Base-by-base conservation (phyloP, 2,888 invertebrate genomes). In the Deilephila elpenor region DNA sequence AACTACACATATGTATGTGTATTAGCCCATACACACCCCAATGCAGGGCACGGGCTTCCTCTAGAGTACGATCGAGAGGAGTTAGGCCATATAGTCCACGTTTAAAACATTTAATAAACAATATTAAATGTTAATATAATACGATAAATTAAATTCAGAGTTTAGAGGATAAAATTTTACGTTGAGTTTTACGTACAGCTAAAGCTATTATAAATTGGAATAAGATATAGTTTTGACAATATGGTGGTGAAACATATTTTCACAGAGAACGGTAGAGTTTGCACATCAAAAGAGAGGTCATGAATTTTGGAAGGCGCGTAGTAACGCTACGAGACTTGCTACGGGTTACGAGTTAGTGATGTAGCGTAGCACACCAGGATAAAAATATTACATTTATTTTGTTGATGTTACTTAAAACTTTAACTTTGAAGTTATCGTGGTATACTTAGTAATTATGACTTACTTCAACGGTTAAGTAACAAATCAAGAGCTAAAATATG, bases 241-340 rank as follows among this genome's bases (percentile, higher is more conserved):
- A 25, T 25, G 4, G 64, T 44, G 44, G 64, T 17, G 79, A 85
- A 86, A 88, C 85, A 83, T 85, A 86, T 88, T 89, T 67, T 73
- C 51, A 20, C 62, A 67, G 32, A 67, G 70, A 71, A 75, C 75
- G 64, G 75, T 62, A 70, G 74, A 79, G 75, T 79, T 89, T 87
- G 88, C 89, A 88, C 87, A 88, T 90, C 89, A 89, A 90, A 89
- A 85, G 88, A 79, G 80, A 82, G 81, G 76, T 88, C 89, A 89
- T 91, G 90, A 91, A 92, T 90, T 91, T 91, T 89, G 86, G 79
- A 90, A 82, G 82, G 79, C 79, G 78, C 79, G 78, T 78, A 82
- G 77, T 82, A 79, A 70, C 71, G 83, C 84, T 85, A 84, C 83
- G 80, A 74, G 70, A 71, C 37, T 62, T 64, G 76, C 81, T 78